Base-by-base conservation (phyloP, 2,113 vertebrate genomes). In the Grantiella picta region DNA sequence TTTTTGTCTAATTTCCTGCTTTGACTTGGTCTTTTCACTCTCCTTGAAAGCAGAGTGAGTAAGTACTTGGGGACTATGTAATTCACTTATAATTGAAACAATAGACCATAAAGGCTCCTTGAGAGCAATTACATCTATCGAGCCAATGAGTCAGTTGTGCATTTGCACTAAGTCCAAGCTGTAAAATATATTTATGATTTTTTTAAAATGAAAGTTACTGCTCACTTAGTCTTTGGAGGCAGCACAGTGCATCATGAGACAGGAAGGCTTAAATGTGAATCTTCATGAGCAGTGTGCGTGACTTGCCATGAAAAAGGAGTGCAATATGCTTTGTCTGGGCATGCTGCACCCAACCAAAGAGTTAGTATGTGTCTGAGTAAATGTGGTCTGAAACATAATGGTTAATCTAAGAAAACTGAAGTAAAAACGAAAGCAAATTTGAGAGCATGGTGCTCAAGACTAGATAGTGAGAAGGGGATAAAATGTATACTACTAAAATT, bases 41-140 rank as follows among this genome's bases (percentile, higher is more conserved):
- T 92, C 94, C 92, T 95, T 96, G 95, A 96, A 96, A 96, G 88
- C 64, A 95, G n/a, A 94, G 86, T 96, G 95, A 96, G 76, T 92
- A 95, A 96, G 79, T 96, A 92, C 93, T 92, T 31, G 17, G 92
- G 88, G 79, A 97, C 93, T 94, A 71, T 45, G 95, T 92, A 96
- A 96, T 96, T 97, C 93, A 92, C 95, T 95, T 95, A 94, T 96
- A 97, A 97, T 96, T 95, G 96, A 97, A 96, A 96, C 94, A 96
- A 96, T 93, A 95, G 96, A 86, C 92, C 69, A 94, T 93, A 96
- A 96, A 95, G 90, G 92, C 79, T 97, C 79, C 93, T 86, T 63
- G 93, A 97, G 96, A 97, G 95, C 93, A 95, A 97, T 96, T 97
- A 95, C 88, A 86, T 92, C 92, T 86, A 93, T 95, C 8, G 90